Conservation (phyloP, 1,140 invertebrate species). For the Habropoda laboriosa region DNA sequence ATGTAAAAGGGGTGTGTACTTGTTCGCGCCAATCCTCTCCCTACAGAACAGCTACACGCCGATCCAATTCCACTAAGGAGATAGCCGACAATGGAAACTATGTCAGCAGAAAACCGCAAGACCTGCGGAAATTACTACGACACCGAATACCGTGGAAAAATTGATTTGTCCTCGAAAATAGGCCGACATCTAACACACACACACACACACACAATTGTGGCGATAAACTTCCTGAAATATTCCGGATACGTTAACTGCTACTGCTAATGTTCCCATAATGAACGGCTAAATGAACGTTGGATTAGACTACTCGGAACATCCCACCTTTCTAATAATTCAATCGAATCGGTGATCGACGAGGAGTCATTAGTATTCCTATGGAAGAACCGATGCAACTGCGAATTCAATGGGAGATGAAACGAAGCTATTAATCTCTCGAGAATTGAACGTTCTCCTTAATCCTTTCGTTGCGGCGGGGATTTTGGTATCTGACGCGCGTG, state of each 20-base stretch:
- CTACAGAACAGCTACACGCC: background rate
- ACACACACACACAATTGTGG: background rate
- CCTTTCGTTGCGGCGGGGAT: no score
- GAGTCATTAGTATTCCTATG: no score
- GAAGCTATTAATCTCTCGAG: no score
- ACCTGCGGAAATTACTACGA: conserved; percentile 17
- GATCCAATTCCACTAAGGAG: conserved; percentile 28
- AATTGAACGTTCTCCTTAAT: no score
- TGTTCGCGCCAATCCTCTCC: background rate
- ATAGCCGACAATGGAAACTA: conserved; percentile 26
- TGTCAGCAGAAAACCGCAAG: conserved; percentile 15
- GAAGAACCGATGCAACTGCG: no score
- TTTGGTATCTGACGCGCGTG: no score
- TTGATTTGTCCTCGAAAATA: conserved; percentile 39
- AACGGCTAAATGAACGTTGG: background rate
- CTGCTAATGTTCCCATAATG: background rate
- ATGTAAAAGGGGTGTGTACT: background rate
- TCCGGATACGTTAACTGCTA: background rate
- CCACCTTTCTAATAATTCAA: background rate
- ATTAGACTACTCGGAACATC: background rate
- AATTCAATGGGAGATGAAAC: no score
- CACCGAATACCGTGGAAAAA: conserved; percentile 27
- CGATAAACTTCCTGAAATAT: conserved; percentile 10
- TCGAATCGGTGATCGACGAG: no score
- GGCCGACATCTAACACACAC: conserved; percentile 19